Percentiles rank a stretch among this genome's conserved stretches.
Conservation (phyloP, 2,797 vertebrate genomes). For the Pangasius sanitwongsei region DNA sequence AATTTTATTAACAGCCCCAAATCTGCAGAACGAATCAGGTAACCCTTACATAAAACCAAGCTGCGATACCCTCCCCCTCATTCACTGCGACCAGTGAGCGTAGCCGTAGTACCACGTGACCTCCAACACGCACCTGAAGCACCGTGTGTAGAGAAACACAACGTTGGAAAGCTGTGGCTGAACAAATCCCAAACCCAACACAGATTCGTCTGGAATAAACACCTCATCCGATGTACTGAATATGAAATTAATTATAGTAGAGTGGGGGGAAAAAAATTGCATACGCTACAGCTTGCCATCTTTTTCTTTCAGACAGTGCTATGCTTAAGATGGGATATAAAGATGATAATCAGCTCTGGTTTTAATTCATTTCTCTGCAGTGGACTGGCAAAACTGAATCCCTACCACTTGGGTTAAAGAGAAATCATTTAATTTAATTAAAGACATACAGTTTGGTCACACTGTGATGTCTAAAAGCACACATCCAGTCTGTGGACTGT, state of each 20-base stretch:
- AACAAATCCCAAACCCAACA: neutral
- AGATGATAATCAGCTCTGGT: neutral
- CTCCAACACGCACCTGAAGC: neutral
- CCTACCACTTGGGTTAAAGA: neutral
- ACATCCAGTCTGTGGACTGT: neutral
- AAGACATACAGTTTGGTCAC: neutral
- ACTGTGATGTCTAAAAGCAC: neutral
- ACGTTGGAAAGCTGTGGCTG: neutral
- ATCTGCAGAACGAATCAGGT: neutral
- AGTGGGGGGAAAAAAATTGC: too few relatives aligned
- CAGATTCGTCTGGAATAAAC: neutral
- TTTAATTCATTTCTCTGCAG: neutral
- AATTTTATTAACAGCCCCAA: neutral
- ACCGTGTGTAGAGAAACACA: too few relatives aligned
- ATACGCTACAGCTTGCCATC: neutral
- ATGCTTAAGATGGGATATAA: neutral
- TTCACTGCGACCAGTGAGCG: neutral
- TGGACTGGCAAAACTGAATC: neutral
- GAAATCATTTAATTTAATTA: neutral
- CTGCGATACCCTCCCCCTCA: neutral
- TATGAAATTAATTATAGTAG: neutral
- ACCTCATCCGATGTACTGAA: neutral
- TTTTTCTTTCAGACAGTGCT: neutral
- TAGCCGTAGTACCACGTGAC: neutral
- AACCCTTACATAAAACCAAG: neutral